Conservation (phyloP, 2,888 invertebrate genomes). For the Athalia circularis region DNA sequence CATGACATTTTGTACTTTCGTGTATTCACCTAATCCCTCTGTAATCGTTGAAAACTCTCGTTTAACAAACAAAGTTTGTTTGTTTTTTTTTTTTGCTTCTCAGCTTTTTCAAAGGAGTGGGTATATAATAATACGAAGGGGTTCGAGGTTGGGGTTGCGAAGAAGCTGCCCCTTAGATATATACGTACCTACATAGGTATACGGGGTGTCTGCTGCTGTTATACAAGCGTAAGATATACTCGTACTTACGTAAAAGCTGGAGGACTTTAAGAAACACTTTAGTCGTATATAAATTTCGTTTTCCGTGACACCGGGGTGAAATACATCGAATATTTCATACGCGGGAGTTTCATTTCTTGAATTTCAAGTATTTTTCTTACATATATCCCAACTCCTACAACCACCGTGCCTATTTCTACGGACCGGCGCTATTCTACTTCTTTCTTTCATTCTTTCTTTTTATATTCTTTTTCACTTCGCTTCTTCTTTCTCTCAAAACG, state of each 20-base stretch:
- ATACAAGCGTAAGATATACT: background rate
- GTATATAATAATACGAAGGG: background rate
- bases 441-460: background rate
- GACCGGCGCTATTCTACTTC: too few relatives aligned
- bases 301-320: conserved; percentile 50
- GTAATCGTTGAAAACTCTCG: background rate
- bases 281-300: conserved; percentile 58
- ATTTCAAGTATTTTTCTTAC: conserved; percentile 55
- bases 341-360: conserved; percentile 58
- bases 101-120: too few relatives aligned
- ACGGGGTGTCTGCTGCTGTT: too few relatives aligned
- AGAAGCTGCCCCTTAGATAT: background rate
- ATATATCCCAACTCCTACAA: background rate
- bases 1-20: too few relatives aligned
- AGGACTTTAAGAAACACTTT: conserved; percentile 57
- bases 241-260: conserved; percentile 38
- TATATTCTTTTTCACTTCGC: background rate
- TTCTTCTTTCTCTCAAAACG: background rate
- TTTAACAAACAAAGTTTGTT: too few relatives aligned
- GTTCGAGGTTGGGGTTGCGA: too few relatives aligned
- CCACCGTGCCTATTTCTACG: too few relatives aligned
- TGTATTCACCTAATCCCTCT: conserved; percentile 6
- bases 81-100: too few relatives aligned
- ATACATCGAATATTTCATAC: conserved; percentile 67
- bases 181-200: background rate